Evolutionary conservation across 2,113 vertebrate genomes (phyloP), one percentile per base, ranked within the genome.

Genomic region (Gracilinanus agilis): DNA sequence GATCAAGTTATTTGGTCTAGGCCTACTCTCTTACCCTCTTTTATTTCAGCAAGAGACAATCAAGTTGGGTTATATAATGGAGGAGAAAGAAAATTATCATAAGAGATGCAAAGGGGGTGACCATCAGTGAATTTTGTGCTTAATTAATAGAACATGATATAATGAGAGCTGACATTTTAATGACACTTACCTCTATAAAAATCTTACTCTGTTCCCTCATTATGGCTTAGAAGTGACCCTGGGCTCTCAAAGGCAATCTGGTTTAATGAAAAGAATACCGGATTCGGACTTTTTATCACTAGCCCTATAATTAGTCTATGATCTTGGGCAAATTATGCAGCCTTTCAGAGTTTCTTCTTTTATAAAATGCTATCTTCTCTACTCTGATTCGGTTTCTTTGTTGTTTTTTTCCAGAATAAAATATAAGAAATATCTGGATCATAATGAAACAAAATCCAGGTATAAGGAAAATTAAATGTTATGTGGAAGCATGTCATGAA

Each of bases 91-190:
- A 75, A 75, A 75, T 75, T 75, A 75, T 75, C 61, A 75, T 58
- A 58, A 75, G 61, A 75, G 61, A 75, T 75, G 13, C 61, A 75
- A 75, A 75, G 61, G 61, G 61, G 56, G 56, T 58, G 56, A 27
- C 56, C 25, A 3, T 58, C 56, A 58, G 25, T 58, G 56, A 75
- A 75, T 75, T 75, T n/a, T 75, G 13, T 75, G 34, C 13, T 75
- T 75, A 75, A 75, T 75, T 75, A 75, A 75, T n/a, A 75, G 61
- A n/a, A n/a, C 34, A 75, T 75, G 61, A 75, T 75, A 75, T n/a
- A n/a, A 75, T 19, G 34, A 67, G 29, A 75, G 29, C 29, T 75
- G 61, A n/a, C 61, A 75, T 75, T 75, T 61, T n/a, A 19, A 75
- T 75, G 61, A 1, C n/a, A 16, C 61, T 67, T 67, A 29, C 34